Conservation (phyloP, 2,888 invertebrate genomes). For the Eupithecia subfuscata region DNA sequence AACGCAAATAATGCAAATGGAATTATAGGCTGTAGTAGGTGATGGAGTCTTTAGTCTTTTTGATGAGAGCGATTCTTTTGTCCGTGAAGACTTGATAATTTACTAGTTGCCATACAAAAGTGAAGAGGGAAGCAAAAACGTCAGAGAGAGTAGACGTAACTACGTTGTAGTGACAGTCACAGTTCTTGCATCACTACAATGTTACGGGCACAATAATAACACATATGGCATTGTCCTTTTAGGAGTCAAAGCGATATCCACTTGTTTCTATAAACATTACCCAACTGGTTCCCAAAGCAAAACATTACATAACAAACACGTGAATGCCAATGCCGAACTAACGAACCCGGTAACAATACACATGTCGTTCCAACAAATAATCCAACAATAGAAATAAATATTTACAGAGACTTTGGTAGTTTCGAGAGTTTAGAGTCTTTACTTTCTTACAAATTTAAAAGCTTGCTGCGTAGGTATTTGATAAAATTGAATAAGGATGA, state of each 20-base stretch:
- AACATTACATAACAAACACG: constrained; percentile 39
- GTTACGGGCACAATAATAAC: background rate
- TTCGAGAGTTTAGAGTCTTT: background rate
- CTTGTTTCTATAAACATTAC: constrained; percentile 24
- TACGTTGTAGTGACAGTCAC: background rate
- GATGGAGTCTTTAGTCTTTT: constrained; percentile 9
- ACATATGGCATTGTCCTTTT: constrained; percentile 8
- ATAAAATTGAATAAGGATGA: background rate
- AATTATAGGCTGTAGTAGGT: constrained; percentile 9
- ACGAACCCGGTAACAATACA: constrained; percentile 42
- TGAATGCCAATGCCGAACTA: constrained; percentile 47
- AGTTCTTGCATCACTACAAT: background rate
- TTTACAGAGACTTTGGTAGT: background rate
- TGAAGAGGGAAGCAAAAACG: background rate
- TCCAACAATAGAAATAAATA: constrained; percentile 32
- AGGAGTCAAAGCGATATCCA: constrained; percentile 6
- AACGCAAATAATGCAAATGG: constrained; percentile 30
- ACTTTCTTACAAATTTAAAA: background rate
- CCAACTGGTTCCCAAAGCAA: constrained; percentile 30
- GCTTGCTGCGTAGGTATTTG: background rate
- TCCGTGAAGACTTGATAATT: background rate
- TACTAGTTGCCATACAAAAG: background rate
- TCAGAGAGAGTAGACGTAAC: background rate
- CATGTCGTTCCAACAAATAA: constrained; percentile 41
- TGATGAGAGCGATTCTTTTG: background rate